Conservation (phyloP, 2,888 invertebrate genomes). For the Acanthopleura granulata region DNA sequence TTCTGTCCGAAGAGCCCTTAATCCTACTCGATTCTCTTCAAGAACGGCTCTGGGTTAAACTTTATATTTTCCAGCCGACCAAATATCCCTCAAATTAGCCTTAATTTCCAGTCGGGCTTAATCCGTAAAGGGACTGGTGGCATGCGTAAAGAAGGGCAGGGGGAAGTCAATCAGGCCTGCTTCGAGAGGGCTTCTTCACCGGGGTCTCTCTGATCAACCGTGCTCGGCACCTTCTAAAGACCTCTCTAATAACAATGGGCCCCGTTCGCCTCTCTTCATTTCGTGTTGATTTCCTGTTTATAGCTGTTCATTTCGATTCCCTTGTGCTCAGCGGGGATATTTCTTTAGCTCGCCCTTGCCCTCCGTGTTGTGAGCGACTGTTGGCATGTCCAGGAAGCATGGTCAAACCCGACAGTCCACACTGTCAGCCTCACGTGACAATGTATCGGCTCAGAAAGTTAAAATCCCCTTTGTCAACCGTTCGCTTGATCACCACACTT, state of each 20-base stretch:
- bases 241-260: neutral
- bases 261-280: neutral
- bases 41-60: constrained; percentile 1
- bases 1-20: neutral
- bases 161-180: neutral
- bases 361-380: neutral
- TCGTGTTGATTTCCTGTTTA: constrained; percentile 6
- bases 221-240: neutral
- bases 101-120: constrained; percentile 14
- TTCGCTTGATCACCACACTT: too few species aligned
- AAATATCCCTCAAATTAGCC: constrained; percentile 17
- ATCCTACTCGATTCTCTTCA: neutral
- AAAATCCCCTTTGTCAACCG: too few species aligned
- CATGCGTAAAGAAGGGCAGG: neutral
- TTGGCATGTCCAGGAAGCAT: too few species aligned
- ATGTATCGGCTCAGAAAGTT: too few species aligned
- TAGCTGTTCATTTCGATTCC: constrained; percentile 1
- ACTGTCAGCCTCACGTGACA: too few species aligned
- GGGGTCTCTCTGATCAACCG: neutral
- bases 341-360: neutral
- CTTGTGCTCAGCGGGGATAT: neutral
- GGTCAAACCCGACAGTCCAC: too few species aligned
- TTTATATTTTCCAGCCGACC: constrained; percentile 16
- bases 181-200: neutral
- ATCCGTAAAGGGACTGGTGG: neutral